Evolutionary conservation across 1,140 invertebrate species (phyloP).

Genomic region (Bombus confusus): DNA sequence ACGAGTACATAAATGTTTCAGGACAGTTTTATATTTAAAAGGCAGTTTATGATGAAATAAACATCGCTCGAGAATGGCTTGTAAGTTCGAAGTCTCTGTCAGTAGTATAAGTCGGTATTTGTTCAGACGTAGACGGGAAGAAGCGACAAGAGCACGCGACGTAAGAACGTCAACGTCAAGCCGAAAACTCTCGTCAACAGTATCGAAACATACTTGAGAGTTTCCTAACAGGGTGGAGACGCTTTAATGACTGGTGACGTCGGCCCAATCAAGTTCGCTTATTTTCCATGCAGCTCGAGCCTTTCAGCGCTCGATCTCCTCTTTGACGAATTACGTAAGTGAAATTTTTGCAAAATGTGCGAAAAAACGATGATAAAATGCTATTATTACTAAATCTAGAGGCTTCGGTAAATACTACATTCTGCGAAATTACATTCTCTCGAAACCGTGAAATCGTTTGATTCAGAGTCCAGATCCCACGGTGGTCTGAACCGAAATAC

Average conservation of each 20-base stretch:
- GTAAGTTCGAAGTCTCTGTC: neutral
- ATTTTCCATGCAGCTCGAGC: neutral
- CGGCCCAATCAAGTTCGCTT: neutral
- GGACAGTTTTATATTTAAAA: neutral
- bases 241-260: neutral
- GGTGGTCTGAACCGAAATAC: neutral
- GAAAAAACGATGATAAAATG: too few species aligned
- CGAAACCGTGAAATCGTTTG: neutral
- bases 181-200: slow-evolving; percentile 11
- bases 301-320: neutral
- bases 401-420: slow-evolving; percentile 22
- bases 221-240: neutral
- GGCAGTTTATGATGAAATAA: neutral
- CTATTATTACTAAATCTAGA: too few species aligned
- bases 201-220: slow-evolving; percentile 1
- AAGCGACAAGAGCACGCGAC: neutral
- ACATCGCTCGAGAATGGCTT: neutral
- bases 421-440: slow-evolving; percentile 2
- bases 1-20: neutral
- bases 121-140: slow-evolving; percentile 1
- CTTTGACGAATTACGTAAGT: too few species aligned
- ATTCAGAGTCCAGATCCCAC: neutral
- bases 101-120: slow-evolving; percentile 12
- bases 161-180: neutral
- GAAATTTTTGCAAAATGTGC: neutral